Base-by-base conservation (phyloP, 2,113 vertebrate species). In the Cyanoliseus patagonus region DNA sequence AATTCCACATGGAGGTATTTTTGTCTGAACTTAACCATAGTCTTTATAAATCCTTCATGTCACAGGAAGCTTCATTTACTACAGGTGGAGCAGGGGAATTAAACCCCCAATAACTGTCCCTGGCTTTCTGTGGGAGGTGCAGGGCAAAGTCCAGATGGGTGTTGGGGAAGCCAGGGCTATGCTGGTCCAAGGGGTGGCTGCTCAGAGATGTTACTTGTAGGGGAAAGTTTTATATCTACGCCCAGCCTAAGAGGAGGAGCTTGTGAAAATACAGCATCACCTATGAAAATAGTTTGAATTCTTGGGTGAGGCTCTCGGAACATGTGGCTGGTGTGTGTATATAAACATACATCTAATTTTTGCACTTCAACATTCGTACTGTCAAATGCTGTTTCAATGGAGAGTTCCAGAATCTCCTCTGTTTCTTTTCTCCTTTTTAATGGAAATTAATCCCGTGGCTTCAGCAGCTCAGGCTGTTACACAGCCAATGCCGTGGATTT, bases 141-240 rank as follows among this genome's bases (percentile, higher is more conserved):
- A 28, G 88, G 35, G 86, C 69, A 64, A 77, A 90, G 74, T 73
- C 64, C 61, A 67, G 53, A 14, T 5, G 64, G 27, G 35, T 1
- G 1, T 4, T 46, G 53, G 30, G 83, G 59, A 49, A 35, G 63
- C 53, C 41, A 28, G 83, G 33, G 47, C 83, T 74, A 42, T 70
- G 62, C 72, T 49, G 53, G 53, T 92, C 66, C 78, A 69, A 88
- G 64, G 73, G 51, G 72, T 79, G 92, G 39, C 74, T 78, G 44
- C 62, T 82, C 0, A 0, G 13, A 18, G 73, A 42, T 35, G 31
- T 80, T 62, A 47, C 2, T 0, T 37, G 1, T 0, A 46, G 27
- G 52, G 51, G 23, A 41, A 75, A 42, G 27, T 28, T 67, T 59
- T 75, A 28, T 49, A 30, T 46, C 42, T 35, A 7, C 11, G 22